A percentile compares a stretch with the other conserved stretches of the same genome.
Conservation (phyloP, 2,888 invertebrate genomes). For the Philereme transversata region DNA sequence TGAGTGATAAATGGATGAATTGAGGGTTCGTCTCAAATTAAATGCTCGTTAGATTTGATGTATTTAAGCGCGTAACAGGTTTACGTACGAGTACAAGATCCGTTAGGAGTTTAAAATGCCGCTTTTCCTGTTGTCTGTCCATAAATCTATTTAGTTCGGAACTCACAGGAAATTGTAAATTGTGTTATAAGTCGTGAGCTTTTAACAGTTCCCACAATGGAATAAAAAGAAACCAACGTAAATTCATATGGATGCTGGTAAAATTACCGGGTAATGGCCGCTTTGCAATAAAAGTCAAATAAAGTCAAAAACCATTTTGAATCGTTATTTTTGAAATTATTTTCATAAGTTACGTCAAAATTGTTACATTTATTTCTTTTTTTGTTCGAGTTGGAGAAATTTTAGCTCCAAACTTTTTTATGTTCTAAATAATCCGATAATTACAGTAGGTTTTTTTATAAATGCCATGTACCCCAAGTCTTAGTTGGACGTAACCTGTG, state of each 20-base stretch:
- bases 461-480: too few relatives aligned
- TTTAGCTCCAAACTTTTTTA: too few relatives aligned
- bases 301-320: too few relatives aligned
- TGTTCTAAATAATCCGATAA: too few relatives aligned
- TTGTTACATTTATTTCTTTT: too few relatives aligned
- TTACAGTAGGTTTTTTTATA: too few relatives aligned
- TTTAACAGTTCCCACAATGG: conserved; percentile 7
- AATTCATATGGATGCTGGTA: neutral
- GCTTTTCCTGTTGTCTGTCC: conserved; percentile 26
- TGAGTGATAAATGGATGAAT: conserved; percentile 43
- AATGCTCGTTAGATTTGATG: conserved; percentile 44
- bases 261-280: too few relatives aligned
- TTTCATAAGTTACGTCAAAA: too few relatives aligned
- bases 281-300: too few relatives aligned
- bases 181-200: conserved; percentile 17
- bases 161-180: conserved; percentile 35
- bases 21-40: conserved; percentile 40
- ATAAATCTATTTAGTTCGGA: conserved; percentile 38
- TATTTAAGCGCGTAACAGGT: conserved; percentile 39
- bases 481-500: too few relatives aligned
- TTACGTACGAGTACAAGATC: conserved; percentile 31
- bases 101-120: conserved; percentile 28
- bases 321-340: too few relatives aligned
- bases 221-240: neutral
- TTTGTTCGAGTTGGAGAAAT: too few relatives aligned